Percentiles rank a stretch among this genome's conserved stretches.
Conservation (phyloP, 1,140 invertebrate genomes). For the Vanessa tameamea region DNA sequence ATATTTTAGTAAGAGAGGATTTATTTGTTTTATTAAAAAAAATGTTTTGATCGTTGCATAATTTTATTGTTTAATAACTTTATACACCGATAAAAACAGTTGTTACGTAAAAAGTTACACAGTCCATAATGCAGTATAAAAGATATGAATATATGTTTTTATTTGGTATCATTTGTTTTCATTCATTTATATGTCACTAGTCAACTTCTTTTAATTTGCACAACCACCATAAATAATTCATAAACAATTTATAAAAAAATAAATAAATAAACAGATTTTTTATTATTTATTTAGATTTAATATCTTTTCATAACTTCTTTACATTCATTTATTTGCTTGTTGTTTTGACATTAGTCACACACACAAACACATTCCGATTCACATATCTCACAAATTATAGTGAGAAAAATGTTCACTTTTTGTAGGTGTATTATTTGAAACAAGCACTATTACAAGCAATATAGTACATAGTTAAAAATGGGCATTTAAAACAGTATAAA, state of each 20-base stretch:
- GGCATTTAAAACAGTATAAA: not conserved
- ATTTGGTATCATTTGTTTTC: too few relatives aligned
- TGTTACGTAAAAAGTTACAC: too few relatives aligned
- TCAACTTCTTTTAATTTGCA: too few relatives aligned
- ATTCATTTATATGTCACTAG: too few relatives aligned
- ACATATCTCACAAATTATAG: not conserved
- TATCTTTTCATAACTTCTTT: not conserved
- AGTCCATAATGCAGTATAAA: too few relatives aligned
- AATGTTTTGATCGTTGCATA: too few relatives aligned
- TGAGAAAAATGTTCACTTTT: not conserved
- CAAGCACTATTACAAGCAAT: not conserved
- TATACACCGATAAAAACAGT: too few relatives aligned
- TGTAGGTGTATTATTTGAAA: not conserved
- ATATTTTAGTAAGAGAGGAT: too few relatives aligned
- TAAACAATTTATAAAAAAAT: not conserved
- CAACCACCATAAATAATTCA: too few relatives aligned
- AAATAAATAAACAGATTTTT: not conserved
- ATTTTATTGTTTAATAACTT: too few relatives aligned
- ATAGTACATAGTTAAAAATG: not conserved
- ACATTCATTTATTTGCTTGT: slow-evolving; percentile 13
- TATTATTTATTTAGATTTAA: not conserved
- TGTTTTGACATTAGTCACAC: not conserved
- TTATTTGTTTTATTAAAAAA: too few relatives aligned
- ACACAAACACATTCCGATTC: slow-evolving; percentile 5
- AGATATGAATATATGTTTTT: too few relatives aligned